phyloP scores from a whole-genome alignment of 35 echinoderm and acorn worm species.

The Lytechinus variegatus region DNA sequence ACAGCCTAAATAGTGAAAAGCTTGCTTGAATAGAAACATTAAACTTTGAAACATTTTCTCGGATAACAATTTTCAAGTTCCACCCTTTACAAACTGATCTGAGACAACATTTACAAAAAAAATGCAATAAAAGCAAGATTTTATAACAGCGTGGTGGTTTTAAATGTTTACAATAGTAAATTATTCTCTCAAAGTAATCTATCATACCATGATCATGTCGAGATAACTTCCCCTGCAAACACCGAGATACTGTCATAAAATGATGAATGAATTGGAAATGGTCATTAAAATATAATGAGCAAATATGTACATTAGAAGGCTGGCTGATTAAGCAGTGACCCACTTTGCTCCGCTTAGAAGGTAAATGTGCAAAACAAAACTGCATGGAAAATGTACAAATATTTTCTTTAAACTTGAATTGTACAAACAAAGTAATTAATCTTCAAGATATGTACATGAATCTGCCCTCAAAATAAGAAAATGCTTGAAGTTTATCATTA shows the following conservation, averaged over 20 bases:
- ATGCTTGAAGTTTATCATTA: no score
- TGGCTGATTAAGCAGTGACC: not conserved
- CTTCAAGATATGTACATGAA: not conserved
- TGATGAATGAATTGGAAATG: conserved; percentile 11
- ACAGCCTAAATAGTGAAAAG: not conserved
- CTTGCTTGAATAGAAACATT: not conserved
- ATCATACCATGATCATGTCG: not conserved
- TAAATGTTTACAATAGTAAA: not conserved
- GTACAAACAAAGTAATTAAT: not conserved
- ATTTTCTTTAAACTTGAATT: not conserved
- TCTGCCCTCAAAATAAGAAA: not conserved
- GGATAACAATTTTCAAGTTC: not conserved
- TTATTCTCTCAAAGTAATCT: not conserved
- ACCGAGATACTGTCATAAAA: not conserved
- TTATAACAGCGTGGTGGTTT: not conserved
- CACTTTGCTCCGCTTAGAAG: not conserved
- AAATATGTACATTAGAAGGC: not conserved
- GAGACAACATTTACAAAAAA: not conserved
- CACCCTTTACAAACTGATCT: not conserved
- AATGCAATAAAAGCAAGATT: conserved; percentile 13
- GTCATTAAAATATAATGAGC: conserved; percentile 4
- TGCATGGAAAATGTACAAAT: not conserved
- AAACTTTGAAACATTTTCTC: not conserved
- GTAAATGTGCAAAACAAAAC: not conserved
- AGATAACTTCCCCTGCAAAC: not conserved